Conservation (phyloP, 2,888 invertebrate species). For the Galeruca laticollis region DNA sequence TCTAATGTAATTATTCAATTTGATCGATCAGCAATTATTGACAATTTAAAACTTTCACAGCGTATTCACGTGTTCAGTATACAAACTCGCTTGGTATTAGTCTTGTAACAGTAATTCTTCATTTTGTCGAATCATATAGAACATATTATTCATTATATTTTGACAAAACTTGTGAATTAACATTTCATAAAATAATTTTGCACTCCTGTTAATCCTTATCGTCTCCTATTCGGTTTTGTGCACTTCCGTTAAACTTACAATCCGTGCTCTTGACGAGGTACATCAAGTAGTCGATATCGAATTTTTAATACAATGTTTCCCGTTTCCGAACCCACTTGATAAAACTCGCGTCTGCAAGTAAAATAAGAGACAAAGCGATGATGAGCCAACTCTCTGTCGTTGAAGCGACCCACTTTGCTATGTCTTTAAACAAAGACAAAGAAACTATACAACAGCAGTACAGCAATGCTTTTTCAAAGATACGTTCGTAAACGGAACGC, state of each 20-base stretch:
- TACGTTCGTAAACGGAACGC: slow-evolving; percentile 24
- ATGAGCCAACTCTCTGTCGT: slow-evolving; percentile 47
- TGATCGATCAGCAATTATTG: too few species aligned
- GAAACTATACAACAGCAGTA: slow-evolving; percentile 37
- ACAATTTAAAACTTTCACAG: too few species aligned
- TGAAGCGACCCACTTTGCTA: slow-evolving; percentile 40
- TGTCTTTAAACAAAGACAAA: slow-evolving; percentile 45
- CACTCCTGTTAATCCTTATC: not conserved
- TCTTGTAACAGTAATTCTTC: too few species aligned
- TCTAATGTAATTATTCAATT: too few species aligned
- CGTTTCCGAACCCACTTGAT: slow-evolving; percentile 40
- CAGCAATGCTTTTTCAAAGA: slow-evolving; percentile 37
- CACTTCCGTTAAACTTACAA: slow-evolving; percentile 23
- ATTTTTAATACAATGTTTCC: slow-evolving; percentile 46
- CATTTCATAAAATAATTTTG: not conserved
- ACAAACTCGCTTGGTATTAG: too few species aligned
- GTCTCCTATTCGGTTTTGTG: slow-evolving; percentile 5
- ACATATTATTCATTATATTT: too few species aligned
- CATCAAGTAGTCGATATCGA: slow-evolving; percentile 41
- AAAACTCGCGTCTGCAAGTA: slow-evolving; percentile 46
- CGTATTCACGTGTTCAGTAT: too few species aligned
- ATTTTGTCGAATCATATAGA: too few species aligned
- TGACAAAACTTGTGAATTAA: too few species aligned
- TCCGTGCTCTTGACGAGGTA: slow-evolving; percentile 24
- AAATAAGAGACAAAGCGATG: slow-evolving; percentile 43